phyloP scores from a whole-genome alignment of 2,113 vertebrate genomes.

The Numenius arquata region DNA sequence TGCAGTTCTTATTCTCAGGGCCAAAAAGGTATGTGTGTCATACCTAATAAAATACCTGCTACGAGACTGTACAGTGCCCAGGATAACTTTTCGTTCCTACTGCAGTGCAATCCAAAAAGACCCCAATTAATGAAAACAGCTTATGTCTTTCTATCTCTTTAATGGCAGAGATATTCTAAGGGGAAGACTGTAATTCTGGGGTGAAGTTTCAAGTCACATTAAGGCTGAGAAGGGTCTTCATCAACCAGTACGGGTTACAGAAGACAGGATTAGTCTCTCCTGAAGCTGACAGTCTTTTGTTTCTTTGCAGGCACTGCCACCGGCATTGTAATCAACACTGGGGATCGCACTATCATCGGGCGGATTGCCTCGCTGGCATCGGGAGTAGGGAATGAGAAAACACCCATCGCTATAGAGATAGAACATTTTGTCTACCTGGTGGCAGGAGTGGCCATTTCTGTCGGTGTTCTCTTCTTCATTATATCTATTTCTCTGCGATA shows the following conservation, averaged over 20 bases:
- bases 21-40: neutral
- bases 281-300: neutral
- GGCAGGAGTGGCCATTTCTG: constrained; percentile 74
- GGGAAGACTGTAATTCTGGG: neutral
- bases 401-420: constrained; percentile 80
- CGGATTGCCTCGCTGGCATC: constrained; percentile 79
- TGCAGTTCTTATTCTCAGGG: neutral
- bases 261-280: neutral
- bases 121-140: neutral
- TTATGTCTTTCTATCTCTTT: neutral
- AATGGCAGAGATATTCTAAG: neutral
- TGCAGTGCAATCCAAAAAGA: neutral
- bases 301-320: constrained; percentile 72
- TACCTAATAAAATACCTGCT: neutral
- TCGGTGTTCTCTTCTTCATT: constrained; percentile 79
- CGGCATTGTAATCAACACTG: constrained; percentile 79
- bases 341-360: constrained; percentile 79
- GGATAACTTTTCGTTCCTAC: neutral
- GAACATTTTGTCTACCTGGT: constrained; percentile 82
- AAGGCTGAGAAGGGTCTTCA: neutral
- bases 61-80: neutral
- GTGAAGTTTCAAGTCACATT: neutral
- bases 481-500: constrained; percentile 76
- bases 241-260: too few species aligned
- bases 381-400: constrained; percentile 76